Base-by-base conservation (phyloP, 2,113 vertebrate species). In the Stictonetta naevosa region DNA sequence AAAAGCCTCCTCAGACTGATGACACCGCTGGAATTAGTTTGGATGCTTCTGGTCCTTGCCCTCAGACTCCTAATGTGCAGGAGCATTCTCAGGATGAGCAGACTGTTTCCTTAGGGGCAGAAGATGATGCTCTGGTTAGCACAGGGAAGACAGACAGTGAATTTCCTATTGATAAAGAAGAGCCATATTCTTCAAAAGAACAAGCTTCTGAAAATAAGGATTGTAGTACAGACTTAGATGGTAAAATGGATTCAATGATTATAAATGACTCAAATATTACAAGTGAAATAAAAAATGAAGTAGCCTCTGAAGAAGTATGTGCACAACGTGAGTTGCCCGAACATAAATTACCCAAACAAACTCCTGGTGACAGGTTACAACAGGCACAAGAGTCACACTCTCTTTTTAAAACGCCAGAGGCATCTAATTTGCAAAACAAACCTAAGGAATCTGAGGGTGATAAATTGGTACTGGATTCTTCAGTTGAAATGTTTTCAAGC, bases 401-500 rank as follows among this genome's bases (percentile, higher is more conserved):
- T 89, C n/a, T 52, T 71, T 64, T 90, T 68, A 64, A 91, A 90
- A 82, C 72, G 76, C 62, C 72, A 52, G 86, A 67, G 62, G 10
- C 36, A 25, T 53, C 81, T 36, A 28, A 68, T 59, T 34, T 86
- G 26, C 96, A 97, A 82, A 96, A 52, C 64, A 94, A 75, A 77
- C 96, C 97, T 60, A 97, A 96, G 78, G 96, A 95, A 81, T 58
- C 96, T 48, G 97, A 98, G 67, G 76, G 92, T 87, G 98, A 99
- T 19, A 99, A 98, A 93, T 97, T 98, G 0, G 86, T 98, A 14
- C 84, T 98, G 69, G 98, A 98, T 73, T 98, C 98, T 81, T 98
- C 99, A 66, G 97, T 98, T 93, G 99, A 99, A 94, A 97, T 98
- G 87, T 97, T 99, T 96, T 98, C 99, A 92, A 98, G 98, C 46